Base-by-base conservation (phyloP, 2,797 vertebrate species). In the Alcedo atthis region DNA sequence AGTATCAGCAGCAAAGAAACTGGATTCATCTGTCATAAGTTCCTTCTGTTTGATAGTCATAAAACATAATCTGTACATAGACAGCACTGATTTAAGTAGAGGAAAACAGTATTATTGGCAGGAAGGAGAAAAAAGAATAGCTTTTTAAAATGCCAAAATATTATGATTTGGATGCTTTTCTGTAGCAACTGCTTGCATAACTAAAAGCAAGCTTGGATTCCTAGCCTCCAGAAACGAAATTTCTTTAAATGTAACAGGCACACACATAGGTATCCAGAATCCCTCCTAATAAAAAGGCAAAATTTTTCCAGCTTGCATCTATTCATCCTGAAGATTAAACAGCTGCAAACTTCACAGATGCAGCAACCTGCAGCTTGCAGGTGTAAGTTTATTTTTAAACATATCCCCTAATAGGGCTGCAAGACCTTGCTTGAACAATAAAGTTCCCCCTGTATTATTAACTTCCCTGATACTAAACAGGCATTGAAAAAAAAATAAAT, bases 31-130 rank as follows among this genome's bases (percentile, higher is more conserved):
- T 94, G 90, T 95, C 86, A 18, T 16, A 92, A 90, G 5, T 91
- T 89, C 35, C n/a, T 88, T 74, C 90, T 87, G 75, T 94, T 91
- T 96, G 90, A 93, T 94, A 94, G 94, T 93, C 75, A 82, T 0
- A 81, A 51, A 93, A 91, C 48, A 82, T 49, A 85, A 88, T 62
- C 68, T 1, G 3, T 71, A 92, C 42, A 63, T 2, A 94, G 85
- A 92, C 81, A 92, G 84, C 57, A 59, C 66, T 78, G 78, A 89
- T 87, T 92, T 90, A 94, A 83, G 71, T 45, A 82, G 55, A 73
- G 87, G 37, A 81, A 96, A 89, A 40, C 64, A 45, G 43, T 64
- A 58, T 64, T 89, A 91, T 43, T 85, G 66, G 68, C 85, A 94
- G 55, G 19, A 88, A 82, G 24, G 58, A 59, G 81, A 84, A 63